These are phyloP conservation scores for Falco novaeseelandiae DNA, from an alignment of 2,797 vertebrate genomes.

Conservation along the genomic window DNA sequence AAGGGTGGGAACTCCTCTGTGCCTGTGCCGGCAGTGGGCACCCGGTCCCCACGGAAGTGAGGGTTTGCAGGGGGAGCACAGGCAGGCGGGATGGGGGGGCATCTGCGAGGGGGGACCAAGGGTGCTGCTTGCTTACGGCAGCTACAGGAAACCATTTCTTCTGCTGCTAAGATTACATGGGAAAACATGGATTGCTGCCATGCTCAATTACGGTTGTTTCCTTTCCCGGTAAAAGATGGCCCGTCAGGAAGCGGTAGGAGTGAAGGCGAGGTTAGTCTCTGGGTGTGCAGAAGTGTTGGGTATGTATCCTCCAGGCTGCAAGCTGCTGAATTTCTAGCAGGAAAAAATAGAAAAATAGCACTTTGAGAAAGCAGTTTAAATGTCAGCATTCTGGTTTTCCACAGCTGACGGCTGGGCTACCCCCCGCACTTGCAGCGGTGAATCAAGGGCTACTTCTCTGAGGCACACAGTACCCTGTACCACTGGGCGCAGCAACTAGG, in stretches of 20 bases:
- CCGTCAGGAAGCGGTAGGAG: not conserved
- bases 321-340: not conserved
- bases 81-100: rapidly evolving
- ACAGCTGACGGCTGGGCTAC: not conserved
- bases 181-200: not conserved
- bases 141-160: constrained; percentile 34
- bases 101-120: not conserved
- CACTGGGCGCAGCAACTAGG: not conserved
- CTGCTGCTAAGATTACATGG: not conserved
- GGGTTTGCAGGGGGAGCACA: rapidly evolving
- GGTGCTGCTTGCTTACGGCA: not conserved
- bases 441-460: not conserved
- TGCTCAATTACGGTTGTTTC: not conserved
- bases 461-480: rapidly evolving
- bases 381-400: not conserved
- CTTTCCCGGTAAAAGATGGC: not conserved
- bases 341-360: not conserved
- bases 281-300: not conserved
- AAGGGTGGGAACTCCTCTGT: not conserved
- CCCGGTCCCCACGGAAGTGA: rapidly evolving
- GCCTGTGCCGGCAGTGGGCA: rapidly evolving
- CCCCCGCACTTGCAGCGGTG: not conserved
- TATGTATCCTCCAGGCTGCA: not conserved
- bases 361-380: not conserved
- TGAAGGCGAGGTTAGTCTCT: not conserved